Percentiles rank a stretch among this genome's conserved stretches.
Conservation (phyloP, 2,797 vertebrate species). For the Trematomus bernacchii region DNA sequence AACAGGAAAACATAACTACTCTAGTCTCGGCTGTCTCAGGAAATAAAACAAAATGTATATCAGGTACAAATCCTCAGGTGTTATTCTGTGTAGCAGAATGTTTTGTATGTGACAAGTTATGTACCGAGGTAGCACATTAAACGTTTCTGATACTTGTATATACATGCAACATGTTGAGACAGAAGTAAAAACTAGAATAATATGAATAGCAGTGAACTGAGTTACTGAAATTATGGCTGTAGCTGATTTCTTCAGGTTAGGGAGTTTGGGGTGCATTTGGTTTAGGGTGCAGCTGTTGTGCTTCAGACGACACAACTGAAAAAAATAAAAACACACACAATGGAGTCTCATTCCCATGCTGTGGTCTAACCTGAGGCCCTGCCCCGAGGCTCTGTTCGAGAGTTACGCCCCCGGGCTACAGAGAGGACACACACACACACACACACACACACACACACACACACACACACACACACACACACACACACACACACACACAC, state of each 20-base stretch:
- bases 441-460: conserved; percentile 25
- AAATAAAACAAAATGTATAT: not conserved
- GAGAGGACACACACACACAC: conserved; percentile 66
- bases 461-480: conserved; percentile 14
- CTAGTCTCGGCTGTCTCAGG: no score
- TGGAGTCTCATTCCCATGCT: conserved; percentile 64
- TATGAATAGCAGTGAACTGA: not conserved
- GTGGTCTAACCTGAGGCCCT: conserved; percentile 81
- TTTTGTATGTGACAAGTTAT: not conserved
- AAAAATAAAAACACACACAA: conserved; percentile 1
- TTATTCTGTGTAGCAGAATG: not conserved
- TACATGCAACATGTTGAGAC: not conserved
- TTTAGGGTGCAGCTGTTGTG: conserved; percentile 31
- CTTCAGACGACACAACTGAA: conserved; percentile 26
- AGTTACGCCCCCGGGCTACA: conserved; percentile 76
- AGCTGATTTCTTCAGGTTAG: not conserved
- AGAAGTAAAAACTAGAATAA: not conserved
- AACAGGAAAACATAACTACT: no score
- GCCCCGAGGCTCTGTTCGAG: conserved; percentile 68
- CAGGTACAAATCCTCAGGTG: not conserved
- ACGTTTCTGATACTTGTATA: not conserved
- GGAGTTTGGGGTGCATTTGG: not conserved
- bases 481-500: conserved; percentile 51
- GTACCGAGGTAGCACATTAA: not conserved
- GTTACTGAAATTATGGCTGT: not conserved